Percentiles rank a stretch among this genome's conserved stretches.
phyloP scores from a whole-genome alignment of 2,888 invertebrate genomes.

The Dryococelus australis region DNA sequence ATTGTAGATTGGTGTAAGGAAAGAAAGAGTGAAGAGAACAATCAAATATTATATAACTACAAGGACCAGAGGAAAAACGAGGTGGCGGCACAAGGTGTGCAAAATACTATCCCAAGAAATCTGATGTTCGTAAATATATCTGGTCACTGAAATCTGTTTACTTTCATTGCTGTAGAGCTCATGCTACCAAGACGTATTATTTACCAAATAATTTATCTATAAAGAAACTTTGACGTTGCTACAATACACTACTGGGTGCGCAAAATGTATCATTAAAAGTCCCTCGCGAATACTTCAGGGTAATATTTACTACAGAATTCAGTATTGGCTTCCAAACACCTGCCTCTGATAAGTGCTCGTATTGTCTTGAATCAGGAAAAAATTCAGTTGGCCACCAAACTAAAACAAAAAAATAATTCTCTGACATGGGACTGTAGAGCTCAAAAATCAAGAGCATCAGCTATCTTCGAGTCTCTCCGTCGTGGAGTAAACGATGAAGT shows the following conservation, averaged over 20 bases:
- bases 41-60: no score
- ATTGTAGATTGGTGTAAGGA: background rate
- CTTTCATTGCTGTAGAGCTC: background rate
- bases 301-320: slow-evolving; percentile 11
- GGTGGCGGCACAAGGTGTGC: no score
- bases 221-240: background rate
- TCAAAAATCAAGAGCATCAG: slow-evolving; percentile 47
- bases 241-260: background rate
- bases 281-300: background rate
- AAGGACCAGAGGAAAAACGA: no score
- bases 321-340: background rate
- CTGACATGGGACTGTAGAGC: slow-evolving; percentile 18
- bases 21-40: no score
- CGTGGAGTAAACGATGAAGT: slow-evolving; percentile 43
- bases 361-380: slow-evolving; percentile 7
- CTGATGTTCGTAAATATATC: no score
- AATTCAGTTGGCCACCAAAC: background rate
- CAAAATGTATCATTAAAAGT: background rate
- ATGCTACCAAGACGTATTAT: no score
- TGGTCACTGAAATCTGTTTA: no score
- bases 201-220: background rate
- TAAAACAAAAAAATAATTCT: background rate
- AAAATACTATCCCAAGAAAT: no score
- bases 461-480: slow-evolving; percentile 47
- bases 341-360: background rate